phyloP scores from a whole-genome alignment of 2,113 vertebrate species.

The Coptodon bakossiorum region DNA sequence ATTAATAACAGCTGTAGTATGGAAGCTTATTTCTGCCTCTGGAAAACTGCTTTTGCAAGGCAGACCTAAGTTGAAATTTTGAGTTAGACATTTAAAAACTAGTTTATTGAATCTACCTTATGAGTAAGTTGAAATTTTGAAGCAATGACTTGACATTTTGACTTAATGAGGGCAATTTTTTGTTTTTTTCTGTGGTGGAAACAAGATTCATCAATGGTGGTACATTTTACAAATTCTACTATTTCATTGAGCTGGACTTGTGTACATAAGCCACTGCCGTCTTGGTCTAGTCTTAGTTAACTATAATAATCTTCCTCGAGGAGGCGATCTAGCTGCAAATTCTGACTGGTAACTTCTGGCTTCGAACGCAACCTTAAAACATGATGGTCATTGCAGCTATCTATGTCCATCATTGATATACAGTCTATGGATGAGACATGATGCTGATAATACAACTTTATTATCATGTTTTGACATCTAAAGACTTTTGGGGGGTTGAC shows the following conservation, averaged over 20 bases:
- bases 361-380: not conserved
- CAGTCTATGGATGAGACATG: not conserved
- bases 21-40: not conserved
- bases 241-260: not conserved
- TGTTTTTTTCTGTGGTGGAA: not conserved
- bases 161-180: not conserved
- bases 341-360: not conserved
- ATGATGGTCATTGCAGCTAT: not conserved
- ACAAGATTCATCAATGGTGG: not conserved
- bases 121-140: not conserved
- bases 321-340: not conserved
- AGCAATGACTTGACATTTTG: not conserved
- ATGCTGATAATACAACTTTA: not conserved
- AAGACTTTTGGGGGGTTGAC: not conserved
- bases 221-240: not conserved
- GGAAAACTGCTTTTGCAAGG: not conserved
- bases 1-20: not conserved
- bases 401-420: not conserved
- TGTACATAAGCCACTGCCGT: not conserved
- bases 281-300: not conserved
- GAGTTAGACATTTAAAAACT: not conserved
- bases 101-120: not conserved
- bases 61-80: not conserved
- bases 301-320: not conserved
- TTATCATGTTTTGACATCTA: not conserved